phyloP scores from a whole-genome alignment of 1,140 invertebrate genomes.

The Paraescarpia echinospica region DNA sequence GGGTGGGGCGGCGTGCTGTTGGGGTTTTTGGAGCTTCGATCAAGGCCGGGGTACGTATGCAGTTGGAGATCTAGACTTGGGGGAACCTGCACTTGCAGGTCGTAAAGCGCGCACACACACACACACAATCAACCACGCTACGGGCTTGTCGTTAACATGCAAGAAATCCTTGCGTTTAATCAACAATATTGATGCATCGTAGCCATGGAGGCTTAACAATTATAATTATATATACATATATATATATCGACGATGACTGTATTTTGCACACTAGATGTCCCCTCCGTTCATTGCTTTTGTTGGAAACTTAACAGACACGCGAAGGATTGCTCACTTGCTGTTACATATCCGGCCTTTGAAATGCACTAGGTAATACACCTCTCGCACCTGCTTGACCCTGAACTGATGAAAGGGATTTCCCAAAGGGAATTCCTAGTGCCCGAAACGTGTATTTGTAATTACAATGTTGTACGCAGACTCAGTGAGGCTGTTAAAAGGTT shows the following conservation, averaged over 20 bases:
- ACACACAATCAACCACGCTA: no score
- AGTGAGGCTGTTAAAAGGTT: not conserved
- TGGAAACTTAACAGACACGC: not conserved
- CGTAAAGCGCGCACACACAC: no score
- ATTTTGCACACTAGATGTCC: not conserved
- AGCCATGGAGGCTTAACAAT: no score
- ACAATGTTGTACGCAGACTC: constrained; percentile 10
- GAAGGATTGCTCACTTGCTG: not conserved
- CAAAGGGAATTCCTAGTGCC: constrained; percentile 40
- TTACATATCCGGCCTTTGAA: not conserved
- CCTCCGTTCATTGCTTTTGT: not conserved
- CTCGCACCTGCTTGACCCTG: not conserved
- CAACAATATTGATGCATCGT: no score
- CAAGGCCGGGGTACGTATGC: no score
- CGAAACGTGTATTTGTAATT: constrained; percentile 35
- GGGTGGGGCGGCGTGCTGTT: no score
- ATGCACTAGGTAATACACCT: not conserved
- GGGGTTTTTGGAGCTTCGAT: no score
- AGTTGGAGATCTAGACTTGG: no score
- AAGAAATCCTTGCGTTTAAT: no score
- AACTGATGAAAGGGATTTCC: constrained; percentile 33
- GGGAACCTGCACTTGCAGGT: no score
- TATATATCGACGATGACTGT: not conserved
- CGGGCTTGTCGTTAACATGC: no score
- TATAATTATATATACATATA: no score